Base-by-base conservation (phyloP, 2,797 vertebrate species). In the Myotis vivesi region DNA sequence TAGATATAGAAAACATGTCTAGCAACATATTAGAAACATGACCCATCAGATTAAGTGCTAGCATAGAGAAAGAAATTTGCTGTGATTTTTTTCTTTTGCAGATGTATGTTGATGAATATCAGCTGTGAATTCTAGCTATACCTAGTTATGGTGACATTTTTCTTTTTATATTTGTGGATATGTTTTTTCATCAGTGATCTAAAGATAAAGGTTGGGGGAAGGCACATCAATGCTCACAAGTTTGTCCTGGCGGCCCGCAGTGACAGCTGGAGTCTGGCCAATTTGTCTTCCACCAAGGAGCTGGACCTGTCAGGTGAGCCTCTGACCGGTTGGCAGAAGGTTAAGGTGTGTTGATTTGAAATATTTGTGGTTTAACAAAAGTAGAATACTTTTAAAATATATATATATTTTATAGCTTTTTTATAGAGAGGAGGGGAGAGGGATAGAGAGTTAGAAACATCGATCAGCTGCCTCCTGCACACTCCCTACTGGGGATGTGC, bases 161-260 rank as follows among this genome's bases (percentile, higher is more conserved):
- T 75, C 30, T 94, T 79, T 94, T 11, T 0, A 0, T 62, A 0
- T 92, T 6, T 94, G 2, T 96, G 92, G 1, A 25, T 95, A 62
- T 97, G 96, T 93, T 93, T 81, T 23, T 68, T 92, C 25, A 80
- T 53, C 98, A 99, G 99, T 98, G 99, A 99, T 97, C 98, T 99
- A 97, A 99, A 99, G 98, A 99, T 99, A 97, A 99, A 99, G 96
- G 98, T 99, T 80, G 98, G 98, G 76, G 98, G 98, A 93, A 98
- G 98, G 93, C 96, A 91, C 77, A 98, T 99, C 97, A 98, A 82
- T 8, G 99, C 99, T 96, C 99, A 99, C 97, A 99, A 99, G 97
- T 99, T 99, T 97, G 99, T 99, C 71, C 97, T 99, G 98, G 99
- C 99, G 3, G 99, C 99, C 13, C 99, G 99, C 94, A 99, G 99